Base-by-base conservation (phyloP, 2,797 vertebrate species). In the Microctenopoma lineatum region DNA sequence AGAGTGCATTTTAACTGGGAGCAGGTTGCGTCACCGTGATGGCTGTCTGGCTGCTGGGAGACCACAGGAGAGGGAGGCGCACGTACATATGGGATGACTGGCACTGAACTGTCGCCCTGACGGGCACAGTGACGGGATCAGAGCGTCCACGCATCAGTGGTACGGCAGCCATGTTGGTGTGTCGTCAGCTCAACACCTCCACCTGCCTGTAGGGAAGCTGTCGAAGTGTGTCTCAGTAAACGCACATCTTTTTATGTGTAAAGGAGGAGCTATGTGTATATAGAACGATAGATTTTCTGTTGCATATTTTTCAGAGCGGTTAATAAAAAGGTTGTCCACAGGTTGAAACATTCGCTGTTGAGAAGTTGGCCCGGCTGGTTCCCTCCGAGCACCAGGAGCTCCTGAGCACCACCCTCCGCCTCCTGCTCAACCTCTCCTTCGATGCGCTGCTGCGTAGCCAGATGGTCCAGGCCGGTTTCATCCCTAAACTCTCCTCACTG, bases 391-490 rank as follows among this genome's bases (percentile, higher is more conserved):
- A 97, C 41, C 91, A 95, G 87, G 96, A 99, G 77, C 92, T 98
- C 48, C 91, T 96, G 83, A 95, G 93, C 70, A 94, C 96, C 77
- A 94, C 95, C 27, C 89, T 96, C 9, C 93, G 95, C 26, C 96
- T 98, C 56, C 90, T 99, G 14, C 90, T 97, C 61, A 98, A 98
- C 75, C 94, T 98, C 1, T 98, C 96, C 27, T 98, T 98, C 78
- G 96, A 98, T 92, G 95, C 94, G 12, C 80, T 92, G 62, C 94
- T 98, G 64, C 94, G 96, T 75, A 91, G 94, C 82, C 97, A 96
- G 84, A 98, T 98, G 97, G 96, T 98, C 14, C 93, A 96, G 92
- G 94, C 95, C 11, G 96, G 95, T 57, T 93, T 99, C 63, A 90
- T 98, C 60, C 95, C 95, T 68, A 96, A 95, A 75, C 95, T 98